Percentiles rank a stretch among this genome's conserved stretches.
Evolutionary conservation across 1,140 invertebrate species (phyloP).

Genomic region (Drosophila lacertosa): DNA sequence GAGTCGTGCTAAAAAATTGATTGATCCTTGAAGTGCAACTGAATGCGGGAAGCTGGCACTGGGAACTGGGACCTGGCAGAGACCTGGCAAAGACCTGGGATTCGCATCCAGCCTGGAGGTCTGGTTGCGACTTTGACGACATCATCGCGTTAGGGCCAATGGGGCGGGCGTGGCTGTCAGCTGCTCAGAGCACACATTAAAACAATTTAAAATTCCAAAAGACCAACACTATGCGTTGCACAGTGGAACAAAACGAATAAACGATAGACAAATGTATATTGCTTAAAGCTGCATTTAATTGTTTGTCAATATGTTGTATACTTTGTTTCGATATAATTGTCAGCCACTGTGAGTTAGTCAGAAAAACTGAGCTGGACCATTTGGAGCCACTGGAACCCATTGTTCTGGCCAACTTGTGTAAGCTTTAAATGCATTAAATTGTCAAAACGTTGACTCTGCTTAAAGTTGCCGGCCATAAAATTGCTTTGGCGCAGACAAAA

Average conservation of each 20-base stretch:
- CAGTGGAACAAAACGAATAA: conserved; percentile 4
- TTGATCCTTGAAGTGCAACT: conserved; percentile 67
- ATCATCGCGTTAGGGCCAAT: conserved; percentile 46
- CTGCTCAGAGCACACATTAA: conserved; percentile 66
- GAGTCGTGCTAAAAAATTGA: conserved; percentile 74
- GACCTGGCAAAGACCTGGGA: too few relatives aligned
- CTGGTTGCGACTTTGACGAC: conserved; percentile 59
- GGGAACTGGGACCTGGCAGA: conserved; percentile 10
- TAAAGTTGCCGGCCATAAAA: conserved; percentile 74
- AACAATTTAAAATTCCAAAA: conserved; percentile 78
- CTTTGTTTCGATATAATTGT: not conserved
- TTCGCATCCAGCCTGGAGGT: conserved; percentile 8
- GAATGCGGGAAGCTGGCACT: conserved; percentile 4
- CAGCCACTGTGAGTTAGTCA: conserved; percentile 45
- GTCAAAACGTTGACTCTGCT: conserved; percentile 66
- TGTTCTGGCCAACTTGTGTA: conserved; percentile 35
- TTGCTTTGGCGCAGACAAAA: conserved; percentile 71
- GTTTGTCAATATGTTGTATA: too few relatives aligned
- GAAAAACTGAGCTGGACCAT: not conserved
- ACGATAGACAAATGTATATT: too few relatives aligned
- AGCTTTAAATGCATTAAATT: conserved; percentile 81
- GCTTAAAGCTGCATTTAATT: too few relatives aligned
- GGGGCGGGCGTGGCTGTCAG: conserved; percentile 61
- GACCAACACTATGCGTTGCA: conserved; percentile 42
- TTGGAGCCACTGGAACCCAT: too few relatives aligned